Evolutionary conservation across 2,113 vertebrate species (phyloP), one percentile per base, ranked within the genome.

Genomic region (Phoxinus phoxinus): DNA sequence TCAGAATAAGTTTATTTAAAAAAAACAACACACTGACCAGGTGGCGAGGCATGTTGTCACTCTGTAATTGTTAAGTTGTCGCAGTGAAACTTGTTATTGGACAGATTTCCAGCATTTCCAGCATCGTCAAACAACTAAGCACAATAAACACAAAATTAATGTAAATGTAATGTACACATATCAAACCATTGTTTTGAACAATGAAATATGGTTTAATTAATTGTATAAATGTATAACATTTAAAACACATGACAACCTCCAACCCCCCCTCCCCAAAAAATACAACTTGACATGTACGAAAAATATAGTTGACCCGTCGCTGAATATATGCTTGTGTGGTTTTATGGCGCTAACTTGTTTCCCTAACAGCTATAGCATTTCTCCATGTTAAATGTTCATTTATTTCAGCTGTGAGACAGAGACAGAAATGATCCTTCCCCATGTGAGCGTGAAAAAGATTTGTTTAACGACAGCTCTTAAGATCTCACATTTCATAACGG

Each of bases 391-490:
- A 21, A 56, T 27, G 12, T 79, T 25, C 32, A 53, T 65, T 63
- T 69, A 37, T 72, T 67, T 25, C 46, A 37, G 8, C 37, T 76
- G 15, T 73, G 13, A 74, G 35, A 84, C 35, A 37, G 53, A 48
- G 41, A 65, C 44, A 56, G n/a, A 51, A 12, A 65, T 25, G 13
- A 46, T 41, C 25, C 74, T 25, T n/a, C 59, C 81, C 67, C 27
- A 74, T 77, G 81, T 23, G 74, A 90, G 67, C 79, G 27, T 44
- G 84, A 74, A 76, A 89, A 78, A 84, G 82, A 90, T 35, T 58
- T 78, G 77, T 82, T 84, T 71, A 72, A 75, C n/a, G 23, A 65
- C 76, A 53, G 30, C 56, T 41, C 51, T 72, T 48, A 75, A 80
- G 61, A 75, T 15, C 27, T 86, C 56, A 72, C 75, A 53, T 79